phyloP scores from a whole-genome alignment of 1,140 invertebrate species.

The Heterodera carotae region DNA sequence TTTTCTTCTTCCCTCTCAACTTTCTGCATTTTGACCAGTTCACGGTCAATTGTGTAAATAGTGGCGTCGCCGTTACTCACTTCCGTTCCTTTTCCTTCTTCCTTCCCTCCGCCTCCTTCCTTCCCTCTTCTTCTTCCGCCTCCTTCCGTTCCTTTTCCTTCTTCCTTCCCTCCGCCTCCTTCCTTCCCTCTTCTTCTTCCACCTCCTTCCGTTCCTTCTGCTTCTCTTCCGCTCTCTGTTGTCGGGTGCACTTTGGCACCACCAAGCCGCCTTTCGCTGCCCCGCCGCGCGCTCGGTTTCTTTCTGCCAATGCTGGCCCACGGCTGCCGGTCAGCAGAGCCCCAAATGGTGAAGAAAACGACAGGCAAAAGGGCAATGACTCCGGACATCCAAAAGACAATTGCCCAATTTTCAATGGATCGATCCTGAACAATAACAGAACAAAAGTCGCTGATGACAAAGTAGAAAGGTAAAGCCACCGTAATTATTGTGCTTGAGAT shows the following conservation, averaged over 20 bases:
- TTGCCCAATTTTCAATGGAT: constrained; percentile 32
- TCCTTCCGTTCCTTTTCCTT: background rate
- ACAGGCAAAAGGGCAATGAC: constrained; percentile 44
- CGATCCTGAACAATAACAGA: constrained; percentile 21
- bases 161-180: too few species aligned
- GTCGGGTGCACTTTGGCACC: background rate
- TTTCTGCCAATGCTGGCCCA: constrained; percentile 33
- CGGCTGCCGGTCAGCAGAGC: constrained; percentile 46
- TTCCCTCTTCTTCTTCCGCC: background rate
- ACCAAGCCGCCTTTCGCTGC: background rate
- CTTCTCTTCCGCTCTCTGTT: background rate
- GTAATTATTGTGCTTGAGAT: constrained; percentile 30
- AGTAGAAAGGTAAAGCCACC: too few species aligned
- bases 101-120: background rate
- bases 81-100: too few species aligned
- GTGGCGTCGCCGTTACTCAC: too few species aligned
- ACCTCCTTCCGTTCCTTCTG: background rate
- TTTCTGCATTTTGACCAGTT: too few species aligned
- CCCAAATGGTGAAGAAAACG: constrained; percentile 48
- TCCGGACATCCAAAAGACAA: constrained; percentile 42
- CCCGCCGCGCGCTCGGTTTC: constrained; percentile 9
- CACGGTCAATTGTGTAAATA: too few species aligned
- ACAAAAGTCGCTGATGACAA: background rate
- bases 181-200: background rate
- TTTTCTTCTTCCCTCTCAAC: background rate